These are phyloP conservation scores for Epistrophella euchroma DNA, from an alignment of 2,888 invertebrate genomes.

Conservation along the genomic window DNA sequence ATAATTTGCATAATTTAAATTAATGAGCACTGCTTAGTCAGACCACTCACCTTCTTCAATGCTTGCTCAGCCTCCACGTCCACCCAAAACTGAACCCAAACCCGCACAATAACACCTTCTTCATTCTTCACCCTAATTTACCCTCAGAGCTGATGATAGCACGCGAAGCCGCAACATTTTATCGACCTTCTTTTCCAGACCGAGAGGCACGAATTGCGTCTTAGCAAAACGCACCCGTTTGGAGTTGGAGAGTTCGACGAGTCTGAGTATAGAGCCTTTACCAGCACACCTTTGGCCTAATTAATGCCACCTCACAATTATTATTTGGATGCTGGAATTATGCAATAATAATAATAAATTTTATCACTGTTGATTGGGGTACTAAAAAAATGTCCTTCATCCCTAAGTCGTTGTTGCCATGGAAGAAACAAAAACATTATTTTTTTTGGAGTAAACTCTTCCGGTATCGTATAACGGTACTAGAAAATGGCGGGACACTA, in stretches of 20 bases:
- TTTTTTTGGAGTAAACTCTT: slow-evolving; percentile 23
- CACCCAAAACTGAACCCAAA: too few species aligned
- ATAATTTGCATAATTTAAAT: slow-evolving; percentile 73
- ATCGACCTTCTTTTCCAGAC: slow-evolving; percentile 45
- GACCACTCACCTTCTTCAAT: slow-evolving; percentile 37
- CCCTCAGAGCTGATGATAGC: slow-evolving; percentile 7
- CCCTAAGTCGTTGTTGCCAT: neutral
- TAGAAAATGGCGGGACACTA: slow-evolving; percentile 59
- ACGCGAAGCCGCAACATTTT: slow-evolving; percentile 31
- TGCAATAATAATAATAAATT: slow-evolving; percentile 70
- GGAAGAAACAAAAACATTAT: neutral
- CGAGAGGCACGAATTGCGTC: slow-evolving; percentile 24
- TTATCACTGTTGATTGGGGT: slow-evolving; percentile 58
- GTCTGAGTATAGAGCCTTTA: neutral
- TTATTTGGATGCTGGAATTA: slow-evolving; percentile 64
- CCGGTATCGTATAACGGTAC: slow-evolving; percentile 30
- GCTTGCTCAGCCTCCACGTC: neutral
- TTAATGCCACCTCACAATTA: slow-evolving; percentile 62
- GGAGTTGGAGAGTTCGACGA: neutral
- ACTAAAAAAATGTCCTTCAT: slow-evolving; percentile 44
- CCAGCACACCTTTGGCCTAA: slow-evolving; percentile 36
- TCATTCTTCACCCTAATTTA: slow-evolving; percentile 16
- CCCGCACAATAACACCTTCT: neutral
- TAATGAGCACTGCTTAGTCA: slow-evolving; percentile 70
- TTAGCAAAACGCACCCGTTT: slow-evolving; percentile 3